phyloP scores from a whole-genome alignment of 2,888 invertebrate genomes.

The Aelia acuminata region DNA sequence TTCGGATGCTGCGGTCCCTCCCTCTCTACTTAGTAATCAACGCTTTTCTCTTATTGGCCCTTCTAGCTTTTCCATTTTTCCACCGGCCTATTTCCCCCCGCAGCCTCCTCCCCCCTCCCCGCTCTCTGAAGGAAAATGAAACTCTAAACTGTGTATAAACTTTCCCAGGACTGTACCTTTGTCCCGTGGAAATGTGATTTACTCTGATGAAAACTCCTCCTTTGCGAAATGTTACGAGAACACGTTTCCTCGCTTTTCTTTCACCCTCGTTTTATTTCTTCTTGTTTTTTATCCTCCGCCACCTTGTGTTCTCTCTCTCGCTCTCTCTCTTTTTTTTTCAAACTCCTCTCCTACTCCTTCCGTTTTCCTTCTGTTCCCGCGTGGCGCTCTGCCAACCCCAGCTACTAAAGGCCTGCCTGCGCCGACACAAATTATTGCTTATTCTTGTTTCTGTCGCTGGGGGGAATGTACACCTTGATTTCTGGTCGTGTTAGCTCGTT shows the following conservation, averaged over 20 bases:
- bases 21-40: slow-evolving; percentile 63
- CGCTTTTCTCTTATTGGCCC: slow-evolving; percentile 60
- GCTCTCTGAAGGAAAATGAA: slow-evolving; percentile 22
- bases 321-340: slow-evolving; percentile 46
- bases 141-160: slow-evolving; percentile 48
- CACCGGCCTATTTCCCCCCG: slow-evolving; percentile 50
- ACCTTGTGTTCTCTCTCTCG: slow-evolving; percentile 49
- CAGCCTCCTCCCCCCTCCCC: neutral
- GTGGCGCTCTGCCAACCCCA: slow-evolving; percentile 30
- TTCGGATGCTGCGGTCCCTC: slow-evolving; percentile 62
- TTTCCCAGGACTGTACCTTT: slow-evolving; percentile 41
- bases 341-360: slow-evolving; percentile 48
- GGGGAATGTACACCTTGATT: slow-evolving; percentile 47
- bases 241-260: slow-evolving; percentile 49
- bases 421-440: slow-evolving; percentile 48
- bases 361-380: slow-evolving; percentile 47
- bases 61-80: slow-evolving; percentile 50
- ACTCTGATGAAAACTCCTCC: slow-evolving; percentile 48
- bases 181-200: slow-evolving; percentile 46
- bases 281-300: slow-evolving; percentile 36
- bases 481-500: slow-evolving; percentile 46
- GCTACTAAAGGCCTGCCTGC: slow-evolving; percentile 27
- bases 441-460: slow-evolving; percentile 42
- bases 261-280: slow-evolving; percentile 50
- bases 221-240: slow-evolving; percentile 38